A percentile compares a stretch with the other conserved stretches of the same genome.
Evolutionary conservation across 2,113 vertebrate species (phyloP).

Genomic region (Catagonus wagneri): DNA sequence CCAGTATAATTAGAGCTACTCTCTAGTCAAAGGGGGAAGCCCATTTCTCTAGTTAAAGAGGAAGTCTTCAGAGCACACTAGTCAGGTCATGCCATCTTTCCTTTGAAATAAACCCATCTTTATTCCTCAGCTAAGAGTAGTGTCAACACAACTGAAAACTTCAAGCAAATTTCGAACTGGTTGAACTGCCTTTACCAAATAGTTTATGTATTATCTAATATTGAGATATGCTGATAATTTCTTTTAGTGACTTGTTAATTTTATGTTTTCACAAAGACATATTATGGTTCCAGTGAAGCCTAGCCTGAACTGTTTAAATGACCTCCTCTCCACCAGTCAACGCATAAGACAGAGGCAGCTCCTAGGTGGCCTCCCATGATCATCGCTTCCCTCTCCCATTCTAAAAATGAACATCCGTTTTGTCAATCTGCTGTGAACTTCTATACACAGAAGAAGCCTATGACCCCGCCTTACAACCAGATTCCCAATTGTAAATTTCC

Average conservation of each 20-base stretch:
- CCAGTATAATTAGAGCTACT: neutral
- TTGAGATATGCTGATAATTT: neutral
- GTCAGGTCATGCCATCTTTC: slow-evolving; percentile 34
- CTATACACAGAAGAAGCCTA: neutral
- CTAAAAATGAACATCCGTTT: neutral
- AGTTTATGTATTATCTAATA: neutral
- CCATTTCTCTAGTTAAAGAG: neutral
- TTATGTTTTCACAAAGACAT: neutral
- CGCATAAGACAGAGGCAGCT: neutral
- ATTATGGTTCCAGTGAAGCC: neutral
- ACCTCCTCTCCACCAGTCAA: neutral
- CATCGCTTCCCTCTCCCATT: neutral
- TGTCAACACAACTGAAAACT: slow-evolving; percentile 19
- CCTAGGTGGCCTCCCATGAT: neutral
- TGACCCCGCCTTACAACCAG: neutral
- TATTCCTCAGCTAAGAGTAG: neutral
- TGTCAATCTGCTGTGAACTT: neutral
- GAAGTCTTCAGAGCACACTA: neutral
- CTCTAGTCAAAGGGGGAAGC: neutral
- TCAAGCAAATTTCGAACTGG: slow-evolving; percentile 7
- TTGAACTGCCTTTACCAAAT: neutral
- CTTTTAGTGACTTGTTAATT: neutral
- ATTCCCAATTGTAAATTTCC: neutral
- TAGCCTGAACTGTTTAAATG: neutral
- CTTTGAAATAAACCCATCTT: slow-evolving; percentile 46